Conservation (phyloP, 2,888 invertebrate species). For the Drosophila pseudotakahashii region DNA sequence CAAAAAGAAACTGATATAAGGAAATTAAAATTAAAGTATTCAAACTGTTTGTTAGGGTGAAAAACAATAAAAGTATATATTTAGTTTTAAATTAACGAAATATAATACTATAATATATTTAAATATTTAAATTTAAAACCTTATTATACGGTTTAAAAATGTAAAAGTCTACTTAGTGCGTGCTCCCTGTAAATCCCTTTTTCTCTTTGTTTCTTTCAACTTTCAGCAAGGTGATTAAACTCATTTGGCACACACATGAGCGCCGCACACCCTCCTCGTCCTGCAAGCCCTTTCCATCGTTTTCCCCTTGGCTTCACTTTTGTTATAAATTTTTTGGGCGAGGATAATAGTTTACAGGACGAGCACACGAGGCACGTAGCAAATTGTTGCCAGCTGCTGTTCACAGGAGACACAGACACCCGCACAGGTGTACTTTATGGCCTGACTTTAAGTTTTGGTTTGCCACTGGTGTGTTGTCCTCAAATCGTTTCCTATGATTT, state of each 20-base stretch:
- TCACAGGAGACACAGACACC: conserved; percentile 37
- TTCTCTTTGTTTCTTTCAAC: conserved; percentile 11
- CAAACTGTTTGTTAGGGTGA: neutral
- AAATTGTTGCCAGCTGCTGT: conserved; percentile 63
- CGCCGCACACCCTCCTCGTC: neutral
- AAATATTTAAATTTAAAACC: too few relatives aligned
- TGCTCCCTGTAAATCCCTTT: neutral
- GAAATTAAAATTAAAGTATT: neutral
- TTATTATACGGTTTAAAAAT: too few relatives aligned
- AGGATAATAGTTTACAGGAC: conserved; percentile 70
- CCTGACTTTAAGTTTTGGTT: conserved; percentile 71
- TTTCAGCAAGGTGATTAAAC: conserved; percentile 73
- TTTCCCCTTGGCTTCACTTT: conserved; percentile 26
- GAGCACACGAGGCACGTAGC: conserved; percentile 67
- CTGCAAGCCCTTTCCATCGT: conserved; percentile 7
- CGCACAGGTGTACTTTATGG: conserved; percentile 69
- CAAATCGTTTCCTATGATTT: conserved; percentile 67
- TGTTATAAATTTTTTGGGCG: conserved; percentile 40
- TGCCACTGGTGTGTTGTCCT: conserved; percentile 46
- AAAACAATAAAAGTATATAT: neutral
- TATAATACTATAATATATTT: too few relatives aligned
- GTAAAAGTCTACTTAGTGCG: too few relatives aligned
- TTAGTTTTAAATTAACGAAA: too few relatives aligned
- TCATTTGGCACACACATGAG: conserved; percentile 63
- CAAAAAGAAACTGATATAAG: too few relatives aligned